phyloP scores from a whole-genome alignment of 2,797 vertebrate species.

The Okamejei kenojei region DNA sequence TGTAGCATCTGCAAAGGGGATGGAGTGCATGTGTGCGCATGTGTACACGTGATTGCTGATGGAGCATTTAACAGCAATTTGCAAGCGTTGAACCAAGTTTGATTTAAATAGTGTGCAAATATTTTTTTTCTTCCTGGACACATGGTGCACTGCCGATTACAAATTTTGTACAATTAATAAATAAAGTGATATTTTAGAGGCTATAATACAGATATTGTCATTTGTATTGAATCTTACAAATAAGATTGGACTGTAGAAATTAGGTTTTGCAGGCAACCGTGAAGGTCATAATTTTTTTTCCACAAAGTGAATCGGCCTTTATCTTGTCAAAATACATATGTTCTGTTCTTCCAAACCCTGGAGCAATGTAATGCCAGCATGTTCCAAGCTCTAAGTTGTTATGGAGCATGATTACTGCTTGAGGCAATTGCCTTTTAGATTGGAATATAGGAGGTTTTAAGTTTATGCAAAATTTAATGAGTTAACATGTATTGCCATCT shows the following conservation, averaged over 20 bases:
- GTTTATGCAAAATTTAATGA: conserved; percentile 13
- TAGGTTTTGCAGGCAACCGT: background rate
- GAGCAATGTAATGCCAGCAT: background rate
- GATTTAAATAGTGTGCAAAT: background rate
- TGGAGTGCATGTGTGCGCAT: background rate
- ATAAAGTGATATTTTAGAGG: background rate
- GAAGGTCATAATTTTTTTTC: background rate
- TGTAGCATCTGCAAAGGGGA: background rate
- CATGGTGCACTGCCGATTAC: background rate
- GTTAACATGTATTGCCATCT: background rate
- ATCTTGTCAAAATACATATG: conserved; percentile 6
- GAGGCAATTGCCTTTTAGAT: background rate
- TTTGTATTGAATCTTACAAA: background rate
- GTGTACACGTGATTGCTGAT: background rate
- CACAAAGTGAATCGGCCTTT: background rate
- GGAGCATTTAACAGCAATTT: background rate
- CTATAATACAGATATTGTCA: background rate
- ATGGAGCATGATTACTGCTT: conserved; percentile 10
- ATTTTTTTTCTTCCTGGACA: background rate
- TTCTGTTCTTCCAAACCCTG: background rate
- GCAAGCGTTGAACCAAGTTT: background rate
- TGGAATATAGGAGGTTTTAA: background rate
- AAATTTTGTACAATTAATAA: background rate
- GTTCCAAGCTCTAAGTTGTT: background rate
- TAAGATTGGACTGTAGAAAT: background rate